Base-by-base conservation (phyloP, 2,888 invertebrate genomes). In the Amitus sp. region DNA sequence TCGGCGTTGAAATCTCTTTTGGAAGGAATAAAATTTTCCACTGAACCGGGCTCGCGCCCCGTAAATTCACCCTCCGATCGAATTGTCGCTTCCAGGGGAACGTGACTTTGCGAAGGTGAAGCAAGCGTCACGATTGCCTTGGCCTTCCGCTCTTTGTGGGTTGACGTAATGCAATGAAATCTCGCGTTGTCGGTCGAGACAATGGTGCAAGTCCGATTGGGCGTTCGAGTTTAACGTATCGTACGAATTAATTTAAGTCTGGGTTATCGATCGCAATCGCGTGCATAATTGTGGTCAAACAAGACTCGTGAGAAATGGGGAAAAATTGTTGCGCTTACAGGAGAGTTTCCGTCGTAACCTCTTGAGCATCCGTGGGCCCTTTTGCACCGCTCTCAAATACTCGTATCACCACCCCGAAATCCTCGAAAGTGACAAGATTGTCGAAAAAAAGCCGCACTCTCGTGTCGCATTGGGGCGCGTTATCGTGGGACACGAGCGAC, bases 341-440 rank as follows among this genome's bases (percentile, higher is more conserved):
- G 46, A 56, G 50, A 49, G 47, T 52, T 42, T 55, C 60, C 56
- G 63, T 64, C 56, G 63, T 59, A 50, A 40, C 49, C 40, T 49
- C 53, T 42, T 39, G 40, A 51, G 30, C 64, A 60, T 64, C 49
- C 64, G 64, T 57, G 59, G 56, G 50, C 28, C 28, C 13, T 33
- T 49, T 13, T 40, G 40, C 56, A 50, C 46, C 39, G 27, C 40
- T 39, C 17, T 39, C 39, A 39, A 15, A 39, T 13, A 7, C 6
- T 7, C 7, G 6, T 39, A 5, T 15, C 39, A 15, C 12, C 39
- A 39, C 39, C 17, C 39, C 15, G 13, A 15, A 39, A 39, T 15
- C 15, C 6, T 2, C 15, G 39, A 13, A 39, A 15, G 13, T 2
- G 39, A 13, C 15, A 34, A 49, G 33, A 18, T n/a, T n/a, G 19